Conservation (phyloP, 2,888 invertebrate genomes). For the Dioctria linearis region DNA sequence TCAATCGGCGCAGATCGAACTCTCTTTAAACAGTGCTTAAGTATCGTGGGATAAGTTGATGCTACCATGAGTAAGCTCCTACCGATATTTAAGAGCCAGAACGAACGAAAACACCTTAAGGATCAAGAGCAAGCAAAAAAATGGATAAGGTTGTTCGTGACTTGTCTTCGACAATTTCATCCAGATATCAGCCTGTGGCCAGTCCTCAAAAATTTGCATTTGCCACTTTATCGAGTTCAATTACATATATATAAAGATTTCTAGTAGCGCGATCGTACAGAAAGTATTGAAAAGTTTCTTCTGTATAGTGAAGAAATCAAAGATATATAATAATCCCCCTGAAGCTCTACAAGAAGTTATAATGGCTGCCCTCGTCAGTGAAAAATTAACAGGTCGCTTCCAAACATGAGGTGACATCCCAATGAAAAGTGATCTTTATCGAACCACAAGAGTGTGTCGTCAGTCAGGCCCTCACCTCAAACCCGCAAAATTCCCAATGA, state of each 20-base stretch:
- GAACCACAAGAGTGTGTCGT: constrained; percentile 51
- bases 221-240: constrained; percentile 38
- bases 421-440: constrained; percentile 51
- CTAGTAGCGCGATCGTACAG: not conserved
- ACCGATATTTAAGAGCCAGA: constrained; percentile 11
- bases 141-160: constrained; percentile 51
- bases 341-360: constrained; percentile 35
- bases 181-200: constrained; percentile 39
- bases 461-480: constrained; percentile 38
- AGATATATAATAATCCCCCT: not conserved
- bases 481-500: constrained; percentile 17
- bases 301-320: not conserved
- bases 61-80: constrained; percentile 18
- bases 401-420: constrained; percentile 52
- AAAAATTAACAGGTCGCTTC: constrained; percentile 46
- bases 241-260: constrained; percentile 17
- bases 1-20: constrained; percentile 43
- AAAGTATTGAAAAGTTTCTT: not conserved
- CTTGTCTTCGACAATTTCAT: constrained; percentile 51
- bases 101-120: constrained; percentile 40
- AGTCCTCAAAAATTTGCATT: constrained; percentile 51
- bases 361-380: constrained; percentile 41
- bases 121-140: constrained; percentile 36
- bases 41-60: constrained; percentile 47
- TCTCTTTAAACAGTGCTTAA: constrained; percentile 47